Base-by-base conservation (phyloP, 2,797 vertebrate species). In the Neosilurus mollespiculum region DNA sequence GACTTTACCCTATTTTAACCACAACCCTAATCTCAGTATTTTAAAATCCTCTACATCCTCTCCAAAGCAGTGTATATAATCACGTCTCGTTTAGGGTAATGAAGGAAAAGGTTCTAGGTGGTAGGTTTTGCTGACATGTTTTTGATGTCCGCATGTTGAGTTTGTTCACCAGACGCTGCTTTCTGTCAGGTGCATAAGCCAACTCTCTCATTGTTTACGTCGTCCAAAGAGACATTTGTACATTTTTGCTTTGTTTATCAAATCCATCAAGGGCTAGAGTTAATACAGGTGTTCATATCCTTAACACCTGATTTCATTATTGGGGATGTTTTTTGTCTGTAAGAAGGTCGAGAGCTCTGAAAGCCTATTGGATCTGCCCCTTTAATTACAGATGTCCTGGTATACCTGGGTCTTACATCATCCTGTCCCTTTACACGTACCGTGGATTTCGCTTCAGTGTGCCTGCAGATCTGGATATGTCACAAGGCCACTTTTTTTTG, bases 131-230 rank as follows among this genome's bases (percentile, higher is more conserved):
- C 1, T 75, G 59, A 65, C 10, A 9, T 20, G 69, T 53, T 71
- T 12, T 71, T 15, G 24, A 75, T 20, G 72, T 54, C 71, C 26
- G 51, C 16, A 9, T 70, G 37, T 37, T 49, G 20, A 54, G 51
- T 9, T 54, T 56, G 24, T 30, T 56, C 16, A 75, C 53, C 14
- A 22, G 58, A 65, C 24, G 37, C 76, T 54, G 30, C 30, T 62
- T 43, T 80, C 30, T 0, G 11, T 59, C 62, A 59, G 70, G 59
- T 59, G 11, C 53, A 76, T 53, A 59, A 69, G 10, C 53, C 51
- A 61, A 56, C 26, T 24, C 10, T 8, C 24, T 59, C 11, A 24
- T 53, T 81, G 85, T 79, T 86, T 86, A 84, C 69, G 15, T 81
- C 56, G 24, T 75, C 37, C 18, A 54, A 71, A 71, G 64, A 79